Percentiles rank a stretch among this genome's conserved stretches.
Conservation (phyloP, 2,888 invertebrate genomes). For the Platycheirus albimanus region DNA sequence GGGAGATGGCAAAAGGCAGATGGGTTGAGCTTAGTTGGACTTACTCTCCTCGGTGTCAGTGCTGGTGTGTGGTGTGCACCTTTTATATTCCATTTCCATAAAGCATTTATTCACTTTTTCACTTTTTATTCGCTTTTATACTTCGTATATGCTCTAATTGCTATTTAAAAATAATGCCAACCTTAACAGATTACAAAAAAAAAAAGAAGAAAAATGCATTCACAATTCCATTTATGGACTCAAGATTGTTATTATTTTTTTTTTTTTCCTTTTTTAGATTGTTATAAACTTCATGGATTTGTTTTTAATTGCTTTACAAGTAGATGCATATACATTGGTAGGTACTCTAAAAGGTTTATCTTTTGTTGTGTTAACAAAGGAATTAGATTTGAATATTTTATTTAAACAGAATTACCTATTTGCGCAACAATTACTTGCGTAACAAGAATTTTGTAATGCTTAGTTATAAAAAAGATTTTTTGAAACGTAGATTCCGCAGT, state of each 20-base stretch:
- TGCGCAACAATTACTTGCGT: no score
- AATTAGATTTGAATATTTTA: no score
- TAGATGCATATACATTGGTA: no score
- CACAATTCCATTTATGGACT: conserved; percentile 9
- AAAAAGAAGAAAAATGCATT: conserved; percentile 3
- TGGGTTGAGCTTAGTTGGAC: not conserved
- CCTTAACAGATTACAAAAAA: not conserved
- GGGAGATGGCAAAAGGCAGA: not conserved
- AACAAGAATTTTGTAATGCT: no score
- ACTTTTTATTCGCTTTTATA: not conserved
- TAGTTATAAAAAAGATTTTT: no score
- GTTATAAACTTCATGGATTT: not conserved
- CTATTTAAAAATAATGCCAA: conserved; percentile 12
- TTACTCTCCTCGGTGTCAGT: not conserved
- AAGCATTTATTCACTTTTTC: conserved; percentile 13
- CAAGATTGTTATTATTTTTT: not conserved
- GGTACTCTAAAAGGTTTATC: no score
- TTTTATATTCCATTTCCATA: conserved; percentile 2
- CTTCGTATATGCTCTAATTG: conserved; percentile 6
- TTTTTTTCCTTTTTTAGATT: not conserved
- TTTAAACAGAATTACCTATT: no score
- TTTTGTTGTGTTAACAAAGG: no score
- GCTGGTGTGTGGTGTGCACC: not conserved
- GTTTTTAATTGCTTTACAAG: no score
- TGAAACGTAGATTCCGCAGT: no score